Evolutionary conservation across 2,113 vertebrate genomes (phyloP).

Genomic region (Chauna torquata): DNA sequence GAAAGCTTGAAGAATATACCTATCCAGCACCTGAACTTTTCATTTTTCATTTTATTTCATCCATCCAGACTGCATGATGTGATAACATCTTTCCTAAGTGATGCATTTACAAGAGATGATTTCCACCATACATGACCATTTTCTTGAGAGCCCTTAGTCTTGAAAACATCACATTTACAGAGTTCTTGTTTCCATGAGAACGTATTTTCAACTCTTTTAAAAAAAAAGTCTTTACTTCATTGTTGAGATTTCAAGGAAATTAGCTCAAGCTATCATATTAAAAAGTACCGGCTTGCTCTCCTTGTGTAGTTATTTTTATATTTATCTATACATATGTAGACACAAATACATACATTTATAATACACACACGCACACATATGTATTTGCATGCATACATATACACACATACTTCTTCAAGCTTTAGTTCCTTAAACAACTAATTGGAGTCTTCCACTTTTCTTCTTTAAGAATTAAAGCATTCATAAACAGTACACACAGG

Average conservation of each 20-base stretch:
- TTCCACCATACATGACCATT: neutral
- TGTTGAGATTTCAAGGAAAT: neutral
- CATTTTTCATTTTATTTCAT: neutral
- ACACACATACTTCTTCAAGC: neutral
- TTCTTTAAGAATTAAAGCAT: neutral
- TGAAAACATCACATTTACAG: neutral
- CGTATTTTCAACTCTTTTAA: neutral
- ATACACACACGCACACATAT: rapidly evolving
- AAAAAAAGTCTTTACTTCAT: neutral
- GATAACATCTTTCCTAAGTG: neutral
- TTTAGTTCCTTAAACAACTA: neutral
- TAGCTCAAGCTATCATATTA: neutral
- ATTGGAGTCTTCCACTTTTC: neutral
- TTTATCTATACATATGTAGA: neutral
- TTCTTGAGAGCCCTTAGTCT: neutral
- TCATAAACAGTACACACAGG: neutral
- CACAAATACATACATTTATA: rapidly evolving
- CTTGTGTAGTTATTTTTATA: neutral
- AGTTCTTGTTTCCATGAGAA: neutral
- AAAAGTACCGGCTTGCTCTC: neutral
- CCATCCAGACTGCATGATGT: neutral
- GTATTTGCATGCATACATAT: neutral
- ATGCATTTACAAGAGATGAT: neutral
- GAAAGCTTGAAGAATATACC: neutral
- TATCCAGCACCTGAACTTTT: neutral